These are phyloP conservation scores for Enchytraeus crypticus DNA, from an alignment of 2,888 invertebrate species.

Conservation along the genomic window DNA sequence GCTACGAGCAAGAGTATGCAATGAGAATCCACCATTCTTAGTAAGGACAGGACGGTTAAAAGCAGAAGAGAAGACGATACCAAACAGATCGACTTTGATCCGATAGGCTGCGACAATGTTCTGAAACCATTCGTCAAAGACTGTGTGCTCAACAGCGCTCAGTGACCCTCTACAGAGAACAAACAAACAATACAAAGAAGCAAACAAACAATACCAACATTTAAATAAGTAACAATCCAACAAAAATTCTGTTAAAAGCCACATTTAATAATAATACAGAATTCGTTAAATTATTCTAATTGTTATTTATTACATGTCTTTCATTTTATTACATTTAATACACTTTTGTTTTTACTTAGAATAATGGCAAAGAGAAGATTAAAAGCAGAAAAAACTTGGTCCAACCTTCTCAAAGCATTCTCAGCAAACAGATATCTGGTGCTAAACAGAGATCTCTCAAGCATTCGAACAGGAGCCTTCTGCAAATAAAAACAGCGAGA, in stretches of 20 bases:
- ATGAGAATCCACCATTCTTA: too few species aligned
- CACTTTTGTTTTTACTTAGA: too few species aligned
- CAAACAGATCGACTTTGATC: constrained; percentile 74
- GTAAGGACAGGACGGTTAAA: too few species aligned
- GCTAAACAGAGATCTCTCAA: constrained; percentile 80
- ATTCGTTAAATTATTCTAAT: too few species aligned
- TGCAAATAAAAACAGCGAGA: too few species aligned
- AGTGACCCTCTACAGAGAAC: constrained; percentile 56
- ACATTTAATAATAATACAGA: too few species aligned
- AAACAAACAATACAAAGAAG: background rate
- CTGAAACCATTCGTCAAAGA: constrained; percentile 76
- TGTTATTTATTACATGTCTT: too few species aligned
- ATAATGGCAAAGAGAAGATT: background rate
- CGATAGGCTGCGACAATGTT: constrained; percentile 66
- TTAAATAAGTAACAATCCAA: too few species aligned
- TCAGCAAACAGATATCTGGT: constrained; percentile 77
- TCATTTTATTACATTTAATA: too few species aligned
- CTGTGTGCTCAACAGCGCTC: constrained; percentile 66
- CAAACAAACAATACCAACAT: too few species aligned
- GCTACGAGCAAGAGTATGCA: too few species aligned
- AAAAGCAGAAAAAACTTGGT: background rate
- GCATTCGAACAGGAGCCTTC: constrained; percentile 63
- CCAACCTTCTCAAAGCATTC: constrained; percentile 51
- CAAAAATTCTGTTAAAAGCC: too few species aligned
- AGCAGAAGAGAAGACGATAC: constrained; percentile 51